Evolutionary conservation across 2,113 vertebrate genomes (phyloP), one percentile per base, ranked within the genome.

Genomic region (Orcinus orca): DNA sequence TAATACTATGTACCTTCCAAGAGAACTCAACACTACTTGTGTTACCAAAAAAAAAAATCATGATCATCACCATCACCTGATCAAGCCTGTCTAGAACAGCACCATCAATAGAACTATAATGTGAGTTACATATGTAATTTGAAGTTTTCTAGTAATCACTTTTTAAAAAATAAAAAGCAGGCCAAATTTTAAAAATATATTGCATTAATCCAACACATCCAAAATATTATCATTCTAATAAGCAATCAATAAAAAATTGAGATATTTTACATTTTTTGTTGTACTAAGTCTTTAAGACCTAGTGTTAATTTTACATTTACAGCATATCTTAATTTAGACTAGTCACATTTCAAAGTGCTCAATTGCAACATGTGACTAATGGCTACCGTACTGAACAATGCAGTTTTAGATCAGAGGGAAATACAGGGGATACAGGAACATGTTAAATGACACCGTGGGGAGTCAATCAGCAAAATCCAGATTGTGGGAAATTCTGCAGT

Each of bases 101-200:
- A 88, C 18, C 29, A 8, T 67, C 18, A 63, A 80, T 0, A 83
- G 29, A 97, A 90, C 81, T 58, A 50, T 23, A 93, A 70, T 58
- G 3, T 44, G 29, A 74, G 44, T 11, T 6, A 82, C 25, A 82
- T 58, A 10, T 15, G 4, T 38, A 50, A 90, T 25, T 83, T 55
- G 55, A 88, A 79, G 65, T 81, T 91, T 85, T 65, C 60, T 74
- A 86, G 62, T 33, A 74, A 80, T 89, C 8, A 15, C 25, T 93
- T 58, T 88, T 90, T 65, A 68, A 90, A 92, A 95, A 65, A 41
- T 82, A 95, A 95, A 88, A 95, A 95, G 13, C 12, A 81, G 9
- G 2, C 53, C 33, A 44, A 58, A 60, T 90, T 73, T 85, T 50
- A 63, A 50, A 76, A 82, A 73, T 14, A 2, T 12, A 47, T 15